Percentiles rank a stretch among this genome's conserved stretches.
Evolutionary conservation across 1,140 invertebrate species (phyloP).

Genomic region (Drosophila serrata): DNA sequence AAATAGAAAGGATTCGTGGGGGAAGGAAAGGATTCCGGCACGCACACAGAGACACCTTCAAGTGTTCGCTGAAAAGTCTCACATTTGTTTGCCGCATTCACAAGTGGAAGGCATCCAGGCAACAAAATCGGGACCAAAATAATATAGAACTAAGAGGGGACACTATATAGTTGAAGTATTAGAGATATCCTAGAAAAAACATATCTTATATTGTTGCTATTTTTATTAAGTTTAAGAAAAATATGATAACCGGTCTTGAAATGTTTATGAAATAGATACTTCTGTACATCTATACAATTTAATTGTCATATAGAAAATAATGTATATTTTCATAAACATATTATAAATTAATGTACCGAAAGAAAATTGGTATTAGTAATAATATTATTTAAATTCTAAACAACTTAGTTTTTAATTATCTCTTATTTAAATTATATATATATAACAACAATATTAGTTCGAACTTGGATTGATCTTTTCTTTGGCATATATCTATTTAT

Average conservation of each 20-base stretch:
- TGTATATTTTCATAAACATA: no score
- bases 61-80: conserved; percentile 44
- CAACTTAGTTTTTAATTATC: no score
- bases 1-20: conserved; percentile 52
- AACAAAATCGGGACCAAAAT: conserved; percentile 13
- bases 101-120: conserved; percentile 51
- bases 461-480: no score
- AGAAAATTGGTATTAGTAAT: no score
- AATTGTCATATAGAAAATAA: no score
- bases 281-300: no score
- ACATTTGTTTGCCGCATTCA: conserved; percentile 74
- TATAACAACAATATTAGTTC: no score
- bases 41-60: conserved; percentile 5
- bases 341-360: no score
- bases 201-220: not conserved
- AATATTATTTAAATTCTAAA: no score
- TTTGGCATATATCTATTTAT: no score
- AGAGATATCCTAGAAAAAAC: not conserved
- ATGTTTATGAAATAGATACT: no score
- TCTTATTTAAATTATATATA: no score
- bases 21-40: not conserved
- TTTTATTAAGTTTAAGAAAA: not conserved
- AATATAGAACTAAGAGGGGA: conserved; percentile 21
- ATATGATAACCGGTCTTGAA: not conserved
- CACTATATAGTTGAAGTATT: not conserved